Base-by-base conservation (phyloP, 35 echinoderm and acorn worm genomes). In the Heliocidaris tuberculata region DNA sequence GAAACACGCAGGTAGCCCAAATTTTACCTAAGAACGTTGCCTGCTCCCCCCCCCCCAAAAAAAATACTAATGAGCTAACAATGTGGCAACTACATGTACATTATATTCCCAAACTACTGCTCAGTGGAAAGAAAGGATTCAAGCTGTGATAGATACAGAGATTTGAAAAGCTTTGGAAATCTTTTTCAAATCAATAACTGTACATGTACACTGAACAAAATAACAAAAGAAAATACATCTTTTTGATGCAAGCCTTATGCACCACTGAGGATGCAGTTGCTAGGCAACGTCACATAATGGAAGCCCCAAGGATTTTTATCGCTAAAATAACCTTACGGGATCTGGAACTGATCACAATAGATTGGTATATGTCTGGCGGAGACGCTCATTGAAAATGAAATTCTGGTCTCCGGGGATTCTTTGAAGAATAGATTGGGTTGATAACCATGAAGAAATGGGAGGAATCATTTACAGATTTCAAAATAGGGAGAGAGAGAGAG, bases 301-400 rank as follows among this genome's bases (percentile, higher is more conserved):
- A 60, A 50, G 91, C 31, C 29, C 91, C 49, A 93, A 56, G 91
- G 59, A 93, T 56, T 93, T 49, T 93, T 93, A 31, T 78, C 65
- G 65, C 65, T 78, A 21, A 78, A 78, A 78, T 78, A 78, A 78
- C 65, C 65, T 78, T 78, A 78, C 27, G 3, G 5, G 1, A 78
- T 21, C 7, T 27, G 4, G 21, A 24, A 27, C 17, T 78, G 65
- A 78, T 78, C 65, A 78, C 65, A 78, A 78, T 21, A 78, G 65
- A 78, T 78, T 78, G 65, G 65, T 78, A 8, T 5, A 78, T 78
- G 27, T 78, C 65, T 78, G 65, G 65, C 65, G 21, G 7, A 78
- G 65, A 78, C 27, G 27, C 65, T 78, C 65, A n/a, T 7, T 78
- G 19, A 78, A 78, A 78, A 78, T 78, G 65, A 7, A 78, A 27